Percentiles rank a stretch among this genome's conserved stretches.
These are phyloP conservation scores for Acanthosepion lycidas DNA, from an alignment of 2,888 invertebrate species.

Conservation along the genomic window DNA sequence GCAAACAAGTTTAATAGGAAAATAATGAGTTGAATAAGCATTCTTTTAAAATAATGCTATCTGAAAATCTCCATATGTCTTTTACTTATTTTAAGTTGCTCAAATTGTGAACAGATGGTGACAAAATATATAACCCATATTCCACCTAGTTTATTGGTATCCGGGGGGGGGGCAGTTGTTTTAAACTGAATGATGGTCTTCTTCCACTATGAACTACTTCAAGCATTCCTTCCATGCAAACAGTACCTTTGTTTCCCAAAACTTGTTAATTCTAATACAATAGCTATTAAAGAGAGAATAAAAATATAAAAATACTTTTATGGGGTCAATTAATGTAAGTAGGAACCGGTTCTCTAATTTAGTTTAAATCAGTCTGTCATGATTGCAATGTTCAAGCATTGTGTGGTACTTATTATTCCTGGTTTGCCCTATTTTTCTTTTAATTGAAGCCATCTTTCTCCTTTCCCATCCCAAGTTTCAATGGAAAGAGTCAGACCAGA, in stretches of 20 bases:
- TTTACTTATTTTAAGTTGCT: neutral
- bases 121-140: neutral
- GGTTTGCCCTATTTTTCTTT: neutral
- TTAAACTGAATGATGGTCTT: neutral
- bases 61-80: neutral
- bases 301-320: neutral
- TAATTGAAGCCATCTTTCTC: neutral
- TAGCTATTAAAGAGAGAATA: neutral
- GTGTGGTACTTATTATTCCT: neutral
- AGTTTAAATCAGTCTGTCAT: conserved; percentile 6
- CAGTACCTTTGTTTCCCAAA: neutral
- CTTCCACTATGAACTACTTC: neutral
- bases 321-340: conserved; percentile 24
- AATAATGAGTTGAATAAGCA: neutral
- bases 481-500: neutral
- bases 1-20: neutral
- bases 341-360: conserved; percentile 12
- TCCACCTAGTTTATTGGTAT: neutral
- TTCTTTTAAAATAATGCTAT: neutral
- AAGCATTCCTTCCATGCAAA: neutral
- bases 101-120: neutral
- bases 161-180: neutral
- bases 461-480: neutral
- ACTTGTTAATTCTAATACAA: neutral
- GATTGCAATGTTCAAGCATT: neutral